Base-by-base conservation (phyloP, 2,888 invertebrate genomes). In the Eurois occulta region DNA sequence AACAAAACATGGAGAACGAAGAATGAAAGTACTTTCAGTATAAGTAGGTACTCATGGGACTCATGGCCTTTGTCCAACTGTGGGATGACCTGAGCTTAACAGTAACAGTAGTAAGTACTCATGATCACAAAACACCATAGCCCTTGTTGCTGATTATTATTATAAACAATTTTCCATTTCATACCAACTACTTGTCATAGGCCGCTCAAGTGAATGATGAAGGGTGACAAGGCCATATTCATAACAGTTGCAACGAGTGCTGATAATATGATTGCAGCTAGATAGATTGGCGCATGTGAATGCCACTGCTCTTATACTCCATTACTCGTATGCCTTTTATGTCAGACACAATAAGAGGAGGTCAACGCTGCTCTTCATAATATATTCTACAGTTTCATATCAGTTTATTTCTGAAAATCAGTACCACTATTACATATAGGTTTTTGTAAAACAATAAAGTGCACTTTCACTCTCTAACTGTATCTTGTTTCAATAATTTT, bases 221-320 rank as follows among this genome's bases (percentile, higher is more conserved):
- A 32, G 64, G 38, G 21, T 80, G 43, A 60, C 84, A 84, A 80
- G 84, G 84, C 38, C 52, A n/a, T 55, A 78, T 78, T 83, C 35
- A 78, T 78, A 83, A 60, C 35, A 66, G 41, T 24, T 58, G 55
- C 68, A 65, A 55, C 10, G 1, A 66, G 43, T 52, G 62, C 32
- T 67, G 35, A 77, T 79, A 67, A 55, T 46, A 77, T 38, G 62
- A 62, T 83, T 83, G 60, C 77, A 67, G 52, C 35, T 43, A 65
- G 46, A n/a, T 46, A 41, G 28, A 64, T 46, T 1, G 32, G 46
- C 1, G 6, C 24, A 24, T 48, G 28, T 41, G 41, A 48, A 48
- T 48, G 32, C n/a, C 52, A 46, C 13, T 32, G 38, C 8, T 55
- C 16, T 41, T n/a, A n/a, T 35, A 35, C n/a, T 74, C 8, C 48